Evolutionary conservation across 2,797 vertebrate species (phyloP), one percentile per base, ranked within the genome.

Genomic region (Mallotus villosus): DNA sequence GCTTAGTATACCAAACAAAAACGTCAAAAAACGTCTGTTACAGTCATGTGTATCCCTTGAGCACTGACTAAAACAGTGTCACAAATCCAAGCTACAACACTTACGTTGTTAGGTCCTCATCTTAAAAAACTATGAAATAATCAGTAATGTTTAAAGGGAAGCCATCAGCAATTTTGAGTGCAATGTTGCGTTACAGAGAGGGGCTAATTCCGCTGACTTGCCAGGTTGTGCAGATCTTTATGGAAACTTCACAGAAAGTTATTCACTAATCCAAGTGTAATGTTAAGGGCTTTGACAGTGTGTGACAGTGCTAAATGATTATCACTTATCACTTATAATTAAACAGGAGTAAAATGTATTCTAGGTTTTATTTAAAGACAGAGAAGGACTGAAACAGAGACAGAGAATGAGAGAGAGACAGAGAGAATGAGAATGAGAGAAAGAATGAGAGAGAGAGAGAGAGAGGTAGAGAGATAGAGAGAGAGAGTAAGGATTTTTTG

Each of bases 141-240:
- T 92, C 53, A 90, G 77, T 90, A 80, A 89, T 87, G 65, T 72
- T 69, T 74, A 71, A 74, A 85, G 32, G 81, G 87, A 91, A 86
- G 66, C 70, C 61, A 85, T 93, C 92, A 94, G 93, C 91, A 91
- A 29, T 89, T 89, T 81, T 77, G 78, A 83, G 83, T 61, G 75
- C 86, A 90, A 66, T 74, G 77, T 82, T 78, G 85, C 89, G 82
- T 85, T 78, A 78, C 74, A 16, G 74, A 74, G 67, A 63, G 61
- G 55, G 73, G 51, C 11, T 19, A 51, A 71, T 76, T 79, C 3
- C 87, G 89, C 90, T 92, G 90, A 93, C 59, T n/a, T 4, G 62
- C 70, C 67, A 22, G 63, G 19, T 9, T 25, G 9, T 60, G 27
- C 59, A 63, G 24, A 62, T 24, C 37, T 60, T 53, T 37, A 7